Evolutionary conservation across 2,888 invertebrate genomes (phyloP), one percentile per base, ranked within the genome.

Genomic region (Venustoraphidia nigricollis): DNA sequence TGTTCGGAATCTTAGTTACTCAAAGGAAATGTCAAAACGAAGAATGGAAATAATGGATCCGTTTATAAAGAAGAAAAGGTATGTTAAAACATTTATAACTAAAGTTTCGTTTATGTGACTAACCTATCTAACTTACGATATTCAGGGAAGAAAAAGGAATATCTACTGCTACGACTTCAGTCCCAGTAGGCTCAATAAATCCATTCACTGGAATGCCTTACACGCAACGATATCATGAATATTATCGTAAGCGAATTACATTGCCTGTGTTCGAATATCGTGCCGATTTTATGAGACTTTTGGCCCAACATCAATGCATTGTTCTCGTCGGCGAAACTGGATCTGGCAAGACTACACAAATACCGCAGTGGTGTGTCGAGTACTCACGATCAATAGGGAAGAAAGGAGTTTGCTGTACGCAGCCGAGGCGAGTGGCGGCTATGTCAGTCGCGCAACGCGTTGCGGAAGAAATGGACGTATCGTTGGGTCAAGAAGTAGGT

Each of bases 381-480:
- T 84, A 79, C 66, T 79, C 86, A 0, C 63, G 74, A 36, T 68
- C 75, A 0, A 66, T 74, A 48, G 82, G 83, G 1, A 73, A 71
- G 54, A 84, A 83, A 62, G 85, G 80, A 4, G 96, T 97, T 0
- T 93, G 95, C 8, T 98, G 97, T 66, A 98, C 98, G 0, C 95
- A 95, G 64, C 96, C 93, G 0, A 78, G 97, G 55, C 71, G 98
- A 71, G 98, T 99, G 47, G 98, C 98, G 1, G 98, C 98, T 8
- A 99, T 99, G 97, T 94, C 94, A 0, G 98, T 99, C 0, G 97
- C 98, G 0, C 95, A 97, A 62, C 76, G 98, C 65, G 98, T 98
- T 0, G 93, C 97, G 0, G 97, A 99, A 63, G 98, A 99, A 70
- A 96, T 99, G 97, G 98, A 98, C 65, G 96, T 97, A 0, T 82